phyloP scores from a whole-genome alignment of 2,113 vertebrate genomes.

The Cariama cristata region DNA sequence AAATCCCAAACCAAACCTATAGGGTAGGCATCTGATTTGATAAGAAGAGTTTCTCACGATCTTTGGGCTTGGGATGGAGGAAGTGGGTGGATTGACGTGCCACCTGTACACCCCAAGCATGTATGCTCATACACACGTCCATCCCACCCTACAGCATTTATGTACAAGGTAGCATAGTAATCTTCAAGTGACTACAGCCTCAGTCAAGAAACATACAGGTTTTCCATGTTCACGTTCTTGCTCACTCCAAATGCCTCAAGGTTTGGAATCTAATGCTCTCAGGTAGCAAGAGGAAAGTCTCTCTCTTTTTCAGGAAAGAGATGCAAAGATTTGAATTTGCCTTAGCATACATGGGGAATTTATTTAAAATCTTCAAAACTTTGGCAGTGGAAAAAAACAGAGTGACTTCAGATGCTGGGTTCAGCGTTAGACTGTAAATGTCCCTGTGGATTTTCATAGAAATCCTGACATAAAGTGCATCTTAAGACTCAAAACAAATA shows the following conservation, averaged over 20 bases:
- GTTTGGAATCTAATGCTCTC: not conserved
- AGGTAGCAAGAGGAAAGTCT: not conserved
- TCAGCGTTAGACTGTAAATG: not conserved
- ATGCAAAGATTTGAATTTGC: not conserved
- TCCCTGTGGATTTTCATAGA: not conserved
- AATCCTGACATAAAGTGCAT: not conserved
- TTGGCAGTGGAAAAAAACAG: not conserved
- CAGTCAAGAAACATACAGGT: not conserved
- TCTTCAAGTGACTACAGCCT: not conserved
- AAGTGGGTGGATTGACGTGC: not conserved
- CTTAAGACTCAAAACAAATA: not conserved
- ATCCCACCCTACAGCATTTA: not conserved
- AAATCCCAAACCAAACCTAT: not conserved
- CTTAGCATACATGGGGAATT: accelerated
- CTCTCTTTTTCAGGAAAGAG: not conserved
- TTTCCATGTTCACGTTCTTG: not conserved
- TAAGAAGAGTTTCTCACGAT: not conserved
- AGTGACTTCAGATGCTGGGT: not conserved
- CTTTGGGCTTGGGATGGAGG: not conserved
- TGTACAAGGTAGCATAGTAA: not conserved
- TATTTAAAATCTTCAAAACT: not conserved
- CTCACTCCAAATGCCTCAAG: not conserved
- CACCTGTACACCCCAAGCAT: not conserved
- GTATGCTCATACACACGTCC: too few species aligned
- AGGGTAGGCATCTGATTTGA: not conserved